A percentile compares a stretch with the other conserved stretches of the same genome.
Conservation (phyloP, 2,888 invertebrate species). For the Iselma pallidipennis region DNA sequence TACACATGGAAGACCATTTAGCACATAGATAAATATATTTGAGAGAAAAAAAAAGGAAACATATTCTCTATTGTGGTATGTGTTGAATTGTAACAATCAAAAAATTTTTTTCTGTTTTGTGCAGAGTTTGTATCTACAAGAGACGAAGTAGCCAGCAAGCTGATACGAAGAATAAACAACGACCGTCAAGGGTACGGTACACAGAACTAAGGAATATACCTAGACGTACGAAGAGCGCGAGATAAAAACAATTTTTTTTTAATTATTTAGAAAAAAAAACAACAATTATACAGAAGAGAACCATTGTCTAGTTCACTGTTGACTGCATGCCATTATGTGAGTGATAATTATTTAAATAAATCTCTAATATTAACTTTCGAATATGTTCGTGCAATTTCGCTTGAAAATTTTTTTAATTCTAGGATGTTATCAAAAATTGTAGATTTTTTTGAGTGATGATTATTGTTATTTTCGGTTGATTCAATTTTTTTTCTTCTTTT, state of each 20-base stretch:
- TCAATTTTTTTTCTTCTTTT: not conserved
- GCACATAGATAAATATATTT: too few relatives aligned
- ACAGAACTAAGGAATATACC: constrained; percentile 49
- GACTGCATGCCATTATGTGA: constrained; percentile 10
- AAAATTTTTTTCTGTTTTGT: constrained; percentile 30
- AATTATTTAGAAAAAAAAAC: not conserved
- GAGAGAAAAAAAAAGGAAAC: not conserved
- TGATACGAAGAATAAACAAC: constrained; percentile 36
- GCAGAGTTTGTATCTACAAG: constrained; percentile 52
- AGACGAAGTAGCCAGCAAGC: constrained; percentile 42
- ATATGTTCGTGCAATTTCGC: constrained; percentile 16
- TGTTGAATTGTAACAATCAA: constrained; percentile 1
- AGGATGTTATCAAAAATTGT: not conserved
- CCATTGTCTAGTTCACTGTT: not conserved
- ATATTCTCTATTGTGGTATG: constrained; percentile 5
- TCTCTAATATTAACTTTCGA: constrained; percentile 10
- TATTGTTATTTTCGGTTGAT: not conserved
- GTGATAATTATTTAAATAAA: constrained; percentile 5
- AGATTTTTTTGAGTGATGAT: not conserved
- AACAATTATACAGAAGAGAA: not conserved
- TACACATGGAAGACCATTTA: not conserved
- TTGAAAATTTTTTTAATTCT: not conserved
- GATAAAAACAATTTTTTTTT: constrained; percentile 38
- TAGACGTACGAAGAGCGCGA: constrained; percentile 32
- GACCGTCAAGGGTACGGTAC: constrained; percentile 46